Base-by-base conservation (phyloP, 2,113 vertebrate genomes). In the Solea solea region DNA sequence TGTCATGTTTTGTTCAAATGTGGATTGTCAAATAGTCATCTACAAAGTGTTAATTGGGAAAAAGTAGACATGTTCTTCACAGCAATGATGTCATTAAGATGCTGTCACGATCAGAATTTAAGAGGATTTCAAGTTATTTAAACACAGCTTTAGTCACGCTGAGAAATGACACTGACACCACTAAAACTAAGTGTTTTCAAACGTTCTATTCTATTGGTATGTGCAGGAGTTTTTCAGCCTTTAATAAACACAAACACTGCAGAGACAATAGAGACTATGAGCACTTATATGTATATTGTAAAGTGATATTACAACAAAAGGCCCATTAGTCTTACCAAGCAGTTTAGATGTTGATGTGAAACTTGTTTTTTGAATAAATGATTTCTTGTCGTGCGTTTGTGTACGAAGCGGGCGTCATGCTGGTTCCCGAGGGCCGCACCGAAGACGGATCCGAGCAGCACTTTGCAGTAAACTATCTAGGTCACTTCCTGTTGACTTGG, bases 401-500 rank as follows among this genome's bases (percentile, higher is more conserved):
- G 15, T 79, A 48, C 73, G 15, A 21, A 98, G 97, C 95, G 2
- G 96, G 90, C 16, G 94, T 97, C 51, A 97, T 98, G 97, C 89
- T 98, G 88, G 93, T 95, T 52, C 95, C 95, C 2, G 91, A 96
- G 86, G 78, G 93, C 14, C 86, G 68, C 25, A 97, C 96, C 0
- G 40, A 76, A 9, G 96, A 98, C 39, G 95, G 95, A 1, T 96
- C 96, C 41, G 96, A 98, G 78, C 91, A 91, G 52, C 96, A 98
- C 69, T 94, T 97, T 0, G 95, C 94, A 8, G 48, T 96, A 61
- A 98, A 98, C 90, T 97, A 96, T 87, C 82, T 98, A 51, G 95
- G 96, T 1, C 97, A 97, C 91, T 97, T 97, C 88, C 86, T 97
- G 83, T 85, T 97, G 79, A 97, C 96, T 70, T 90, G 91, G 80